phyloP scores from a whole-genome alignment of 2,113 vertebrate species.

The Henicopernis longicauda region DNA sequence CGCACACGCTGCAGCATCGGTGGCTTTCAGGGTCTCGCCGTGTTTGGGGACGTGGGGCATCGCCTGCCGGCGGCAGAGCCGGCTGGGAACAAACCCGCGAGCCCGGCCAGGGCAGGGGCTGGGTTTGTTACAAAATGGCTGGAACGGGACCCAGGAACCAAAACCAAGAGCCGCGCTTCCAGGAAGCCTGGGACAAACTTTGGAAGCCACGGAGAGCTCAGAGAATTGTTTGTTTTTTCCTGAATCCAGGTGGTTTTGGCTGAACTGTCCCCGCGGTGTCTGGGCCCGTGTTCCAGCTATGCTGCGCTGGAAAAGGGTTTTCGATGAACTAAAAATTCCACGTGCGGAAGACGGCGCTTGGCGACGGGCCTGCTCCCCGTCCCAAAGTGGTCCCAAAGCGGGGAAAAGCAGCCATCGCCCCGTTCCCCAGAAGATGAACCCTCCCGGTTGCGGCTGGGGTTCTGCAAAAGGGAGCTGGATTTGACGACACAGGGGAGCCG shows the following conservation, averaged over 20 bases:
- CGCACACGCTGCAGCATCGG: accelerated
- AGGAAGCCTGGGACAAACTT: not conserved
- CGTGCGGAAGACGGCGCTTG: not conserved
- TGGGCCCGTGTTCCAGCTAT: not conserved
- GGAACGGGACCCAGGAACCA: not conserved
- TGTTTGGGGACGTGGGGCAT: not conserved
- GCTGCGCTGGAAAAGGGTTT: not conserved
- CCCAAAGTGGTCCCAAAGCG: not conserved
- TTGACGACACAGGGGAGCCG: not conserved
- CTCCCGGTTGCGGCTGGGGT: too few relatives aligned
- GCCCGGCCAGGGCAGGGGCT: not conserved
- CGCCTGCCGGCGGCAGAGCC: not conserved
- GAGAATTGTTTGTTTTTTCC: constrained; percentile 1
- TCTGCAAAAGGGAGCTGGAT: not conserved
- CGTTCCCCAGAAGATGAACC: not conserved
- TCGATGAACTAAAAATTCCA: not conserved
- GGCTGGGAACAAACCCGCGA: not conserved
- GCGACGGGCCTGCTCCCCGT: accelerated
- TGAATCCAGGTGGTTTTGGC: constrained; percentile 15
- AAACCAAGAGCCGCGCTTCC: not conserved
- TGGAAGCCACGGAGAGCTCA: not conserved
- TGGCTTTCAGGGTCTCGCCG: not conserved
- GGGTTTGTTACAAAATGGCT: not conserved
- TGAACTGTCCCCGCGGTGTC: not conserved
- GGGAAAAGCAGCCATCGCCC: not conserved